A percentile compares a stretch with the other conserved stretches of the same genome.
Conservation (phyloP, 2,797 vertebrate species). For the Glossophaga mutica region DNA sequence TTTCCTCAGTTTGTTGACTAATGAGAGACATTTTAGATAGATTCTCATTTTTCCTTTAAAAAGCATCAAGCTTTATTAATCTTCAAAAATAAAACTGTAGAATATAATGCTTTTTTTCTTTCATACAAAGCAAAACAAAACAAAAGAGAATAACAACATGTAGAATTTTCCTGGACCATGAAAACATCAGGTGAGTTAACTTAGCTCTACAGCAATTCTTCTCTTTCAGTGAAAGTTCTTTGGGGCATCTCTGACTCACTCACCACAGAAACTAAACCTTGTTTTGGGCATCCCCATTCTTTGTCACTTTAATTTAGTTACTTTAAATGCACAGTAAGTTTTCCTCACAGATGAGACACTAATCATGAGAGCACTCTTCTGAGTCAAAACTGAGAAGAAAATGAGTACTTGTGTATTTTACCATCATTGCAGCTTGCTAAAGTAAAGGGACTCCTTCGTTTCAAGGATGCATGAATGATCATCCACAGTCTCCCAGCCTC, state of each 20-base stretch:
- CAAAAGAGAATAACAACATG: background rate
- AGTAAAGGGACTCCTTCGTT: background rate
- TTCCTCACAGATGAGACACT: constrained; percentile 60
- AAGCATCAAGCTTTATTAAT: constrained; percentile 6
- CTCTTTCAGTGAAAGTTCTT: constrained; percentile 60
- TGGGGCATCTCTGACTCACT: constrained; percentile 62
- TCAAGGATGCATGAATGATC: constrained; percentile 36
- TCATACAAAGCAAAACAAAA: background rate
- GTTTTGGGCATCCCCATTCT: constrained; percentile 73
- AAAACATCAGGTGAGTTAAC: constrained; percentile 46
- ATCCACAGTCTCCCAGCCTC: background rate
- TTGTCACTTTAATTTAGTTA: constrained; percentile 66
- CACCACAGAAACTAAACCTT: background rate
- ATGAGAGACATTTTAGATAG: background rate
- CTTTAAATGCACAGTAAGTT: constrained; percentile 60
- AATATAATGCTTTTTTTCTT: constrained; percentile 40
- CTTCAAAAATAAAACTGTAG: background rate
- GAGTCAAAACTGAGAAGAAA: constrained; percentile 73
- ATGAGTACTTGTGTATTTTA: constrained; percentile 60
- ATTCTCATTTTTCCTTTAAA: constrained; percentile 20
- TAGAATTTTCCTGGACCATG: constrained; percentile 43
- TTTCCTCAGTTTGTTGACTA: background rate
- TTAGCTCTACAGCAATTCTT: constrained; percentile 8
- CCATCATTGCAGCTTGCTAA: background rate
- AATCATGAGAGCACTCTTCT: constrained; percentile 59